Evolutionary conservation across 2,797 vertebrate genomes (phyloP).

Genomic region (Esox masquinongy): DNA sequence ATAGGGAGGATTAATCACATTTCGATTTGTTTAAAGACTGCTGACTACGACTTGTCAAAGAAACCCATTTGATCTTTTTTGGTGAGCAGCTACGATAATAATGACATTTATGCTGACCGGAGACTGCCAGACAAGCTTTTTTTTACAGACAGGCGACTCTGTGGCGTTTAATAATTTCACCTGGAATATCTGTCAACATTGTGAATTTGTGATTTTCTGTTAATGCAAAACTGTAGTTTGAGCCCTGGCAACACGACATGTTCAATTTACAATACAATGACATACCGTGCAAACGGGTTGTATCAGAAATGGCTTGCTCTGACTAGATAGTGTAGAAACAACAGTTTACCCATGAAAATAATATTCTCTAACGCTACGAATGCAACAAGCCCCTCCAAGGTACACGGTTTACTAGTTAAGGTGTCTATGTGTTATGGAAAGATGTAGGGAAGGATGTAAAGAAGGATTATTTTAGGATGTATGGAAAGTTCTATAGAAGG

Average conservation of each 20-base stretch:
- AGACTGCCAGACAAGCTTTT: conserved; percentile 30
- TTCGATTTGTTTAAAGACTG: conserved; percentile 66
- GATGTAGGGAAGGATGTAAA: no score
- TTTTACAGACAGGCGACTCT: conserved; percentile 19
- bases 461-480: no score
- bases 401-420: no score
- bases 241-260: not conserved
- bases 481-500: no score
- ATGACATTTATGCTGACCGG: conserved; percentile 44
- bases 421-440: no score
- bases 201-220: not conserved
- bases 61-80: conserved; percentile 51
- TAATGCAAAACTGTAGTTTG: not conserved
- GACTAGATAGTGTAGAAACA: no score
- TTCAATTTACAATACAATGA: not conserved
- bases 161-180: conserved; percentile 16
- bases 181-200: conserved; percentile 23
- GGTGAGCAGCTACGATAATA: conserved; percentile 25
- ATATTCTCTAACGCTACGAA: no score
- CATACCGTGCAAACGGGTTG: not conserved
- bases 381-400: no score
- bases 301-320: not conserved
- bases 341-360: no score
- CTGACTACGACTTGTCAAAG: conserved; percentile 61
- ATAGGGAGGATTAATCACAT: conserved; percentile 67